Conservation (phyloP, 2,797 vertebrate genomes). For the Sandelia bainsii region DNA sequence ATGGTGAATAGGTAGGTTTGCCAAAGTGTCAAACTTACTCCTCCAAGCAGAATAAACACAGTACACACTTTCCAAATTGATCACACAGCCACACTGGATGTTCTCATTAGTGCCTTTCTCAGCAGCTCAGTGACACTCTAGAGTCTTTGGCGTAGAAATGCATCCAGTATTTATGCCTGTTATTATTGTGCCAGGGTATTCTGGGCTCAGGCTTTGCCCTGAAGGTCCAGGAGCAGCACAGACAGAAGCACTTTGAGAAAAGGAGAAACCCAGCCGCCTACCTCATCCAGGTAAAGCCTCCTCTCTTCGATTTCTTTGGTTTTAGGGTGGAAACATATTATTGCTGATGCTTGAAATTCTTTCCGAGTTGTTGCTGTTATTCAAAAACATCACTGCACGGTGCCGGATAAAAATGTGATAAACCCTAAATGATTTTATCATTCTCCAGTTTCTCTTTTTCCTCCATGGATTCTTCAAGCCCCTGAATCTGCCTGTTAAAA, state of each 20-base stretch:
- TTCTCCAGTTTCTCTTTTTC: slow-evolving; percentile 44
- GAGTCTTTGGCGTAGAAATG: not conserved
- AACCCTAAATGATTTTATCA: slow-evolving; percentile 27
- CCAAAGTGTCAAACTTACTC: slow-evolving; percentile 1
- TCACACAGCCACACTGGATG: not conserved
- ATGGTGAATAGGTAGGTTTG: not conserved
- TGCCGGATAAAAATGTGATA: slow-evolving; percentile 10
- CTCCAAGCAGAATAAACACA: not conserved
- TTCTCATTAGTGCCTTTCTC: slow-evolving; percentile 2
- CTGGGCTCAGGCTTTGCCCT: slow-evolving; percentile 97
- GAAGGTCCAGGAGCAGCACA: slow-evolving; percentile 98
- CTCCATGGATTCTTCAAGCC: slow-evolving; percentile 12
- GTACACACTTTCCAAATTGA: not conserved
- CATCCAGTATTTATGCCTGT: not conserved
- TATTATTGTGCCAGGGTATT: slow-evolving; percentile 87
- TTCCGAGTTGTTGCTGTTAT: not conserved
- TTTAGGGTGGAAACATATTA: not conserved
- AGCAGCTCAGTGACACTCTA: not conserved
- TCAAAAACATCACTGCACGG: not conserved
- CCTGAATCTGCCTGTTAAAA: not conserved
- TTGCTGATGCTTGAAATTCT: not conserved
- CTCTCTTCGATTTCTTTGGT: not conserved
- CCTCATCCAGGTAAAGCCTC: slow-evolving; percentile 92
- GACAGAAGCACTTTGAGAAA: slow-evolving; percentile 99
- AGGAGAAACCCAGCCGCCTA: slow-evolving; percentile 97